Conservation (phyloP, 1,140 invertebrate genomes). For the Philopotamus ludificatus region DNA sequence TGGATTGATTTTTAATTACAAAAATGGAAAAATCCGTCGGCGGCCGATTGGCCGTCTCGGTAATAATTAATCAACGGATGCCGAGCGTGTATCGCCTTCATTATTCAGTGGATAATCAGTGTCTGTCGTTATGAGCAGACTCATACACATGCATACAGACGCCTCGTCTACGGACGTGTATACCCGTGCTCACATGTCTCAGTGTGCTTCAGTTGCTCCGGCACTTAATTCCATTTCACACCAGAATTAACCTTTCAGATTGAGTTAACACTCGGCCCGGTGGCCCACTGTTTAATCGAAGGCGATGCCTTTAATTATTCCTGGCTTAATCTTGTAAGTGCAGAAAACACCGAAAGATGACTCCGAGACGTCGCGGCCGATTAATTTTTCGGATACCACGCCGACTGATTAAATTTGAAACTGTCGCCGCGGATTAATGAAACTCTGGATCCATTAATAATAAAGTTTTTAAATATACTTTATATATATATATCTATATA, state of each 20-base stretch:
- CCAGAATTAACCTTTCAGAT: slow-evolving; percentile 34
- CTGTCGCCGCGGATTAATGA: no score
- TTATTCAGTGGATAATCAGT: slow-evolving; percentile 8
- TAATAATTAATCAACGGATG: no score
- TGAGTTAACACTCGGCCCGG: slow-evolving; percentile 23
- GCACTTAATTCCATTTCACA: slow-evolving; percentile 37
- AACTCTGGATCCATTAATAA: no score
- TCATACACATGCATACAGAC: no score
- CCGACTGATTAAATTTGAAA: no score
- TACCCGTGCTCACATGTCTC: slow-evolving; percentile 1
- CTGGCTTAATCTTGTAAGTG: slow-evolving; percentile 26
- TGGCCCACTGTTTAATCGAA: slow-evolving; percentile 25
- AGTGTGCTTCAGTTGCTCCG: neutral
- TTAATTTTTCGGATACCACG: neutral
- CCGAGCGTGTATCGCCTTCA: neutral
- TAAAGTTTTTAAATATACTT: no score
- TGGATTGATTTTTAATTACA: no score
- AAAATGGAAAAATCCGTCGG: no score
- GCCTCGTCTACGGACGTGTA: neutral
- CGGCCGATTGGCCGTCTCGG: no score
- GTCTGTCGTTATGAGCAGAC: no score
- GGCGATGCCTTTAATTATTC: slow-evolving; percentile 36
- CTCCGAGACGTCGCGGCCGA: neutral
- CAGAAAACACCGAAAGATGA: neutral
- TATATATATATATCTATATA: neutral